phyloP scores from a whole-genome alignment of 2,888 invertebrate species.

The Erannis defoliaria region DNA sequence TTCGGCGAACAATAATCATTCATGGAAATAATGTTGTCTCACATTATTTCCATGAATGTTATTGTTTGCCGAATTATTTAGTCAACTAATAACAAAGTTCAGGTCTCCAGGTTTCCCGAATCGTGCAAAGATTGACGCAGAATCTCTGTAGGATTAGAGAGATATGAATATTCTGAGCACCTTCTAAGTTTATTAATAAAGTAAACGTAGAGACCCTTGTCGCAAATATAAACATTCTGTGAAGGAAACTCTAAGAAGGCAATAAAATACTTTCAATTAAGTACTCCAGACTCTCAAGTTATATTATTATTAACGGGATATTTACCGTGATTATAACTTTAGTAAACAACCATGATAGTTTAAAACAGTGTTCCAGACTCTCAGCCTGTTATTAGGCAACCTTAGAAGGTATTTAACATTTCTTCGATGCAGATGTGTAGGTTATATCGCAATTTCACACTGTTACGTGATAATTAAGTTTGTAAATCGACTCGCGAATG shows the following conservation, averaged over 20 bases:
- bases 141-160: conserved; percentile 23
- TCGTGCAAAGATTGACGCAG: conserved; percentile 23
- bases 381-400: too few species aligned
- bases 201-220: conserved; percentile 12
- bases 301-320: too few species aligned
- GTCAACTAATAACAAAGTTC: conserved; percentile 30
- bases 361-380: too few species aligned
- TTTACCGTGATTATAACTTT: too few species aligned
- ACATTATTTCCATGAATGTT: conserved; percentile 1
- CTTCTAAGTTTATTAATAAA: conserved; percentile 28
- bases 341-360: too few species aligned
- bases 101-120: conserved; percentile 20
- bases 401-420: neutral
- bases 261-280: conserved; percentile 2
- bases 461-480: conserved; percentile 5
- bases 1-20: too few species aligned
- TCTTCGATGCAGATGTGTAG: neutral
- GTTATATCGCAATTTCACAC: neutral
- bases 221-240: conserved; percentile 10
- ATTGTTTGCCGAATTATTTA: conserved; percentile 14
- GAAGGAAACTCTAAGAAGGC: neutral
- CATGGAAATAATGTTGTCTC: neutral
- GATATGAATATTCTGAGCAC: conserved; percentile 16
- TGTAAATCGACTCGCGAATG: conserved; percentile 12
- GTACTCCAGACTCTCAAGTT: neutral